Conservation (phyloP, 2,888 invertebrate species). For the Cephus sareptanus region DNA sequence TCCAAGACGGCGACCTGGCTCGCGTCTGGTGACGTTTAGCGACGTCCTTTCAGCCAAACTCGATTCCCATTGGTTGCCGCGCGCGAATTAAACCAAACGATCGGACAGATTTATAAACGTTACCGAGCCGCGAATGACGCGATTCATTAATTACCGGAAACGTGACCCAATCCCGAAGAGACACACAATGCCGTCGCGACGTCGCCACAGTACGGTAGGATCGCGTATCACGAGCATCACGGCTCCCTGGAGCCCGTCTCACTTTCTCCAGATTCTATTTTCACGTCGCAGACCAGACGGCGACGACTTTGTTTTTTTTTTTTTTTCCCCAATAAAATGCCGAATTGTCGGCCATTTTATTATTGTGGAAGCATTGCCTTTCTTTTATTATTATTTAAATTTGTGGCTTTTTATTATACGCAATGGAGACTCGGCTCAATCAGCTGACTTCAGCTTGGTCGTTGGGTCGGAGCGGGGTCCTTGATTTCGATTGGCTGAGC, state of each 20-base stretch:
- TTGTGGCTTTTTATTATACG: too few relatives aligned
- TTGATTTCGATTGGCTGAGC: not conserved
- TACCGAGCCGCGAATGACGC: slow-evolving; percentile 46
- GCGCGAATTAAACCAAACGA: slow-evolving; percentile 40
- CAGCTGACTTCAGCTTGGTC: too few relatives aligned
- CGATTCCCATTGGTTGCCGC: not conserved
- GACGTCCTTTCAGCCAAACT: slow-evolving; percentile 1
- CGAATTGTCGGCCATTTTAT: not conserved
- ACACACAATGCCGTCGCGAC: slow-evolving; percentile 1
- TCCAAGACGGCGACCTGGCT: not conserved
- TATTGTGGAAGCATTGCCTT: not conserved
- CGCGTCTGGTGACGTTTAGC: not conserved
- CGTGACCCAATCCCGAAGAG: slow-evolving; percentile 42
- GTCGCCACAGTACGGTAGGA: slow-evolving; percentile 31
- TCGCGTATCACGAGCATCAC: slow-evolving; percentile 55
- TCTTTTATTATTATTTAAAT: not conserved
- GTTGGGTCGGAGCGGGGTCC: not conserved
- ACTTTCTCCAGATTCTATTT: slow-evolving; percentile 44
- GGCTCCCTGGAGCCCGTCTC: slow-evolving; percentile 45
- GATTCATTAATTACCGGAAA: slow-evolving; percentile 61
- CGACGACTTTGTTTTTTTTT: slow-evolving; percentile 13
- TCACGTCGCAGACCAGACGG: slow-evolving; percentile 6
- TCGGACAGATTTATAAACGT: slow-evolving; percentile 52
- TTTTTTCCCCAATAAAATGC: too few relatives aligned
- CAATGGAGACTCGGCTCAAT: too few relatives aligned